Evolutionary conservation across 2,113 vertebrate species (phyloP).

Genomic region (Heliornis fulica): DNA sequence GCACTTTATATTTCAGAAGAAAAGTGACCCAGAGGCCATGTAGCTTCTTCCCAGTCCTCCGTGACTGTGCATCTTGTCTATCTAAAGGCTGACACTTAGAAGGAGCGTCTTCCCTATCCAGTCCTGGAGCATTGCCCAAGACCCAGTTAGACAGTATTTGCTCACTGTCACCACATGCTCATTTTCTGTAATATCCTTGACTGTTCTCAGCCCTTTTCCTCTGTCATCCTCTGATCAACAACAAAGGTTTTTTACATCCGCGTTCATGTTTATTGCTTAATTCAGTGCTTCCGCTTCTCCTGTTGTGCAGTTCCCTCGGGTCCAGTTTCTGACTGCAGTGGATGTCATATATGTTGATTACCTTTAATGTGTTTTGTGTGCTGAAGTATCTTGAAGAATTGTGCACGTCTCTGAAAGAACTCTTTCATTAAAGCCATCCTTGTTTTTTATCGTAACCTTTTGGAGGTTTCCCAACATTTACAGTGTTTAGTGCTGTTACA

Average conservation of each 20-base stretch:
- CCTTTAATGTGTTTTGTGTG: neutral
- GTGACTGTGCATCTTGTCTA: neutral
- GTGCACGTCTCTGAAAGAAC: neutral
- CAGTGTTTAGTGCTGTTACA: neutral
- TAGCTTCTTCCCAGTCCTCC: neutral
- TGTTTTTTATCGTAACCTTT: neutral
- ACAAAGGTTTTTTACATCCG: neutral
- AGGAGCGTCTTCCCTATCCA: neutral
- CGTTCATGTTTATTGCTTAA: neutral
- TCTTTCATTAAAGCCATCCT: neutral
- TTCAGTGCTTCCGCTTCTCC: neutral
- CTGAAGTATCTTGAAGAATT: neutral
- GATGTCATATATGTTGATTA: neutral
- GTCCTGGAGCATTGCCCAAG: neutral
- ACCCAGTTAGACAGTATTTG: neutral
- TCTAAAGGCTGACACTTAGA: neutral
- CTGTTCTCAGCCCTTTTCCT: neutral
- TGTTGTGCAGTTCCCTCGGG: accelerated
- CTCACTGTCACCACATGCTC: slow-evolving; percentile 9
- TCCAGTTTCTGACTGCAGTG: neutral
- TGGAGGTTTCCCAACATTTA: neutral
- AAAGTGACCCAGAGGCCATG: neutral
- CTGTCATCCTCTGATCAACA: neutral
- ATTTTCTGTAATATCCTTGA: neutral
- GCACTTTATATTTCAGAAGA: neutral